A percentile compares a stretch with the other conserved stretches of the same genome.
Evolutionary conservation across 1,140 invertebrate genomes (phyloP).

Genomic region (Popillia japonica): DNA sequence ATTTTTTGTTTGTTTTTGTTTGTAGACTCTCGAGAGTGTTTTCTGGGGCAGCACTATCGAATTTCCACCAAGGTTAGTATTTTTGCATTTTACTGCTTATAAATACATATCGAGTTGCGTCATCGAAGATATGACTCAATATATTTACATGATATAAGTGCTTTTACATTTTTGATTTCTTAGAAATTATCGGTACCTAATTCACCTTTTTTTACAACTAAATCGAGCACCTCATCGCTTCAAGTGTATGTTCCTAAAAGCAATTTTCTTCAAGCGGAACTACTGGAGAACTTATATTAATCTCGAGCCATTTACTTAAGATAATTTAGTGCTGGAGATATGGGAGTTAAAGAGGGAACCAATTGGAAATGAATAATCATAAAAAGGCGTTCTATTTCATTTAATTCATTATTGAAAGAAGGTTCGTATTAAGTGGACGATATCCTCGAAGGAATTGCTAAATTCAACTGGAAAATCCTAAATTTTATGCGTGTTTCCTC

Average conservation of each 20-base stretch:
- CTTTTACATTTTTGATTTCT: no score
- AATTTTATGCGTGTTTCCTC: no score
- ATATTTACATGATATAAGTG: no score
- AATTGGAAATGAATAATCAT: conserved; percentile 25
- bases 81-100: not conserved
- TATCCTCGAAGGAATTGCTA: not conserved
- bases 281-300: conserved; percentile 9
- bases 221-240: not conserved
- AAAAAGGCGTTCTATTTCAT: not conserved
- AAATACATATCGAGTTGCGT: not conserved
- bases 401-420: not conserved
- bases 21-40: conserved; percentile 61
- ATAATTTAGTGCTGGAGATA: conserved; percentile 10
- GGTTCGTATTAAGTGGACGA: not conserved
- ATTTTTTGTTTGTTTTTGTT: conserved; percentile 44
- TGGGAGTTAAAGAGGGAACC: not conserved
- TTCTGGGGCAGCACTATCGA: conserved; percentile 56
- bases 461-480: no score
- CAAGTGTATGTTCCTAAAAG: not conserved
- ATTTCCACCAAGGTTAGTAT: conserved; percentile 59
- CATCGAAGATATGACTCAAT: not conserved
- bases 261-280: not conserved
- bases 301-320: conserved; percentile 12
- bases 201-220: not conserved
- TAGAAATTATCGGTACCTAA: no score